phyloP scores from a whole-genome alignment of 2,888 invertebrate genomes.

The Orthosia gothica region DNA sequence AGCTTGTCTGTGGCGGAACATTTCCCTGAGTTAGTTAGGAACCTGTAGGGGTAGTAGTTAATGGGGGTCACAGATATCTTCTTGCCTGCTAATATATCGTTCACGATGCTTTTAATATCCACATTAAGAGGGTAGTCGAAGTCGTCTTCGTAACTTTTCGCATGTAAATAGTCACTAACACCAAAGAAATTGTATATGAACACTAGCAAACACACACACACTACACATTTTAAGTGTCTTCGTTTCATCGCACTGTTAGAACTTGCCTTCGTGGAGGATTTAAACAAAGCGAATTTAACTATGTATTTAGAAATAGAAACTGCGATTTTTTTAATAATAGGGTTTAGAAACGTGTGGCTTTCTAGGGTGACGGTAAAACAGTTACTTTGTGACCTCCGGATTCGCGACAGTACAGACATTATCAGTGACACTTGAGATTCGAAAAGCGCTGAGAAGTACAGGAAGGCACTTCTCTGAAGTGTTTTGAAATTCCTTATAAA shows the following conservation, averaged over 20 bases:
- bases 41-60: slow-evolving; percentile 93
- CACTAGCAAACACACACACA: slow-evolving; percentile 74
- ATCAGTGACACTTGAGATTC: no score
- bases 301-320: no score
- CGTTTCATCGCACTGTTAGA: slow-evolving; percentile 72
- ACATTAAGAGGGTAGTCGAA: slow-evolving; percentile 96
- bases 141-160: slow-evolving; percentile 93
- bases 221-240: slow-evolving; percentile 87
- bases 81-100: slow-evolving; percentile 91
- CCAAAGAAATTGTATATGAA: slow-evolving; percentile 92
- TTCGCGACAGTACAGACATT: no score
- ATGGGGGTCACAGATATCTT: slow-evolving; percentile 93
- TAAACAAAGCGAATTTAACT: no score
- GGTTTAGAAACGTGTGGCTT: no score
- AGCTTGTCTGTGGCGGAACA: slow-evolving; percentile 90
- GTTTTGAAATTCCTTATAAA: no score
- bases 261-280: no score
- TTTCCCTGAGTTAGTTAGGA: slow-evolving; percentile 87
- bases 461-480: no score
- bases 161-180: slow-evolving; percentile 94
- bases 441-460: no score
- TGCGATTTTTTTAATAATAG: no score
- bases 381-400: no score
- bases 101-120: slow-evolving; percentile 92
- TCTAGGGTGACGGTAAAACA: no score